Conservation (phyloP, 2,888 invertebrate species). For the Acholoe squamosa region DNA sequence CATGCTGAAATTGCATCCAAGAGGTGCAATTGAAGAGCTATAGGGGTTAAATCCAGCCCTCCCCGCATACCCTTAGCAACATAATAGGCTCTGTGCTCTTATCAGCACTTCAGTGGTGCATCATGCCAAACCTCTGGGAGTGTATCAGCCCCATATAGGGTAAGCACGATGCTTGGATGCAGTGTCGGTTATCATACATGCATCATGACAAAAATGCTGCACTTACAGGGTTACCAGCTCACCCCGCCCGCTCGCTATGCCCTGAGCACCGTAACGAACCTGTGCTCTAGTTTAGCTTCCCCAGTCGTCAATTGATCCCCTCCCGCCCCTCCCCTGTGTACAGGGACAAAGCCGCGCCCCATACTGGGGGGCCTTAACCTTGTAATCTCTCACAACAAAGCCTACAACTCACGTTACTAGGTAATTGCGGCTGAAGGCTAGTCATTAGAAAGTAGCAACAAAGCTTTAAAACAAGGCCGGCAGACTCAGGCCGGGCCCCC, state of each 20-base stretch:
- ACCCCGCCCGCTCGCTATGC: not conserved
- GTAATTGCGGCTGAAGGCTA: slow-evolving; percentile 37
- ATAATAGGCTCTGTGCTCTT: too few species aligned
- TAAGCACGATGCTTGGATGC: too few species aligned
- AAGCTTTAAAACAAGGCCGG: slow-evolving; percentile 6
- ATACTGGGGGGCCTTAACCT: slow-evolving; percentile 1
- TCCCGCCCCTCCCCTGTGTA: not conserved
- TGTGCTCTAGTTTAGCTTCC: slow-evolving; percentile 5
- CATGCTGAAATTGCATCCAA: too few species aligned
- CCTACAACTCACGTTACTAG: slow-evolving; percentile 28
- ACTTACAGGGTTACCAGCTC: too few species aligned
- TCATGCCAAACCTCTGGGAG: too few species aligned
- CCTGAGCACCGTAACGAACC: not conserved
- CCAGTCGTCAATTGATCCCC: not conserved
- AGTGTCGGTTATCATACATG: too few species aligned
- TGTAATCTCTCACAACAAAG: slow-evolving; percentile 38
- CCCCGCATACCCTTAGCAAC: too few species aligned
- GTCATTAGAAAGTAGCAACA: slow-evolving; percentile 22
- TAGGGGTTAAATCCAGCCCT: too few species aligned
- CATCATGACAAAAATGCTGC: too few species aligned
- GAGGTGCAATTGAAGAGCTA: too few species aligned
- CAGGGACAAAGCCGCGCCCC: not conserved
- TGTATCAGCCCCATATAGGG: too few species aligned
- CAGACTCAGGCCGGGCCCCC: slow-evolving; percentile 20
- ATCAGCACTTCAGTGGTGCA: too few species aligned